These are phyloP conservation scores for Craseonycteris thonglongyai DNA, from an alignment of 2,113 vertebrate genomes.

Conservation along the genomic window DNA sequence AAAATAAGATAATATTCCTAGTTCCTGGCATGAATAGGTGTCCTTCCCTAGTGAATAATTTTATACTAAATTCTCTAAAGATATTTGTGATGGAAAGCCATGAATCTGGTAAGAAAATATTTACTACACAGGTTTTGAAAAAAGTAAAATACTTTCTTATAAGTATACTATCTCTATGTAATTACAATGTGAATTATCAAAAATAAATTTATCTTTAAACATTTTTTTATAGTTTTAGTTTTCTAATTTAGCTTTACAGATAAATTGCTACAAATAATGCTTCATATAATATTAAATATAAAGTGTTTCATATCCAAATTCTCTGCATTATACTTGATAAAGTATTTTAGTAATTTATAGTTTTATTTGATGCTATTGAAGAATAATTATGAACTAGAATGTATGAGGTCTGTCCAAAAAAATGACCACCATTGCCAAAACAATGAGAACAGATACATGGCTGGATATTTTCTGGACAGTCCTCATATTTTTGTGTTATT, in stretches of 20 bases:
- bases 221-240: background rate
- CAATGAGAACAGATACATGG: too few relatives aligned
- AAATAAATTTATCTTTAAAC: background rate
- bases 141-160: background rate
- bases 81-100: background rate
- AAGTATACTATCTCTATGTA: too few relatives aligned
- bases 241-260: background rate
- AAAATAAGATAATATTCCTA: too few relatives aligned
- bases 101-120: background rate
- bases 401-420: too few relatives aligned
- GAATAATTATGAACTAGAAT: background rate
- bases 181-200: background rate
- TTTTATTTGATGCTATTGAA: slow-evolving; percentile 7
- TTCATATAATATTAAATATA: background rate
- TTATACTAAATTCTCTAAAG: background rate
- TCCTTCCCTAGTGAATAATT: background rate
- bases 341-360: background rate
- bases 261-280: background rate
- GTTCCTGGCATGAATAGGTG: background rate
- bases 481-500: slow-evolving; percentile 26
- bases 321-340: background rate
- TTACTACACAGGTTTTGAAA: background rate
- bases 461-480: too few relatives aligned
- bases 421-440: too few relatives aligned
- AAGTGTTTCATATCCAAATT: background rate